Evolutionary conservation across 2,113 vertebrate species (phyloP).

Genomic region (Stictonetta naevosa): DNA sequence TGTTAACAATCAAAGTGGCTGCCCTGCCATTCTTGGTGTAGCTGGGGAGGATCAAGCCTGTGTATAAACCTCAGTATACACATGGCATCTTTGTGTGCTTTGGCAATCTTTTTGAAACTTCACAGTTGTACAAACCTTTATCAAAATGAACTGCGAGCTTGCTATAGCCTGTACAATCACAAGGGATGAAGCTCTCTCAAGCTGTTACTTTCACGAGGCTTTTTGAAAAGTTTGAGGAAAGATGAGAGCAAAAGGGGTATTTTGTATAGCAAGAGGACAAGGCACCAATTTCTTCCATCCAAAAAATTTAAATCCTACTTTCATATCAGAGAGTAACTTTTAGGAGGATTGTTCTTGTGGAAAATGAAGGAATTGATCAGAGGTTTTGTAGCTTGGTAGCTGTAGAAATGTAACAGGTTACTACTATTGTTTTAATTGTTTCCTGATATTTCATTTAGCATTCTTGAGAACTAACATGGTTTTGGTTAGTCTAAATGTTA

Average conservation of each 20-base stretch:
- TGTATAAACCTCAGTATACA: background rate
- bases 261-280: background rate
- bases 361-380: background rate
- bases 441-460: background rate
- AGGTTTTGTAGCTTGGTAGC: background rate
- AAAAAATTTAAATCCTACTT: background rate
- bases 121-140: background rate
- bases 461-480: background rate
- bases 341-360: background rate
- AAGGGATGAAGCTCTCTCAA: background rate
- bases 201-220: background rate
- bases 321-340: background rate
- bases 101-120: background rate
- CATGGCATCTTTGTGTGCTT: background rate
- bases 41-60: background rate
- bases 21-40: background rate
- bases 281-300: background rate
- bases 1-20: background rate
- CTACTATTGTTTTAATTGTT: background rate
- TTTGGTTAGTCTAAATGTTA: background rate
- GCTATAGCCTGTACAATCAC: background rate
- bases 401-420: background rate
- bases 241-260: background rate
- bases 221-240: background rate
- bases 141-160: background rate